These are phyloP conservation scores for Monochamus saltuarius DNA, from an alignment of 1,140 invertebrate species.

Conservation along the genomic window DNA sequence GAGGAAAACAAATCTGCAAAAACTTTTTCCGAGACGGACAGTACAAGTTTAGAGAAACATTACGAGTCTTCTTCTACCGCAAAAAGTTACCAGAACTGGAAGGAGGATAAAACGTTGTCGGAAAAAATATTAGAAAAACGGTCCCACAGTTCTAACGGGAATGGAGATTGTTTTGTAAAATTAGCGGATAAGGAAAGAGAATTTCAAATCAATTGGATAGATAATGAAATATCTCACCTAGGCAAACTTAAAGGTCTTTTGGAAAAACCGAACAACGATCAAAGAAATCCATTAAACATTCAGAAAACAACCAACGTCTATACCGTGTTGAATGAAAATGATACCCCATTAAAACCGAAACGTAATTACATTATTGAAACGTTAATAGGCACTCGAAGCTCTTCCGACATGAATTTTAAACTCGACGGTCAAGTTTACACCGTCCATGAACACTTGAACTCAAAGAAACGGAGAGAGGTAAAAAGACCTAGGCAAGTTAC, in stretches of 20 bases:
- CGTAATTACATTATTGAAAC: conserved; percentile 37
- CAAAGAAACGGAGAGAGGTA: neutral
- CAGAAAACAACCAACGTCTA: conserved; percentile 7
- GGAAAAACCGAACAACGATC: conserved; percentile 22
- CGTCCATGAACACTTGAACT: conserved; percentile 1
- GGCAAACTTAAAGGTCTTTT: conserved; percentile 40
- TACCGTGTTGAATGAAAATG: conserved; percentile 10
- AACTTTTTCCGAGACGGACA: neutral
- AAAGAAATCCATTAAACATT: neutral
- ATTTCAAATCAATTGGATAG: conserved; percentile 46
- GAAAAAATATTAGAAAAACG: conserved; percentile 35
- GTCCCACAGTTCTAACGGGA: conserved; percentile 14
- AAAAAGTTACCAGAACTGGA: conserved; percentile 36
- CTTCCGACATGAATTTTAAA: conserved; percentile 18
- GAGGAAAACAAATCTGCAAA: neutral
- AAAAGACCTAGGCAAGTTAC: conserved; percentile 6
- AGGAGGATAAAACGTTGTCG: conserved; percentile 36
- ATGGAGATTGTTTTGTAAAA: conserved; percentile 37
- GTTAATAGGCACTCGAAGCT: conserved; percentile 3
- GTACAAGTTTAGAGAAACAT: neutral
- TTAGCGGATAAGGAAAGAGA: conserved; percentile 44
- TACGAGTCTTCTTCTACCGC: neutral
- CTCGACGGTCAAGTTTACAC: conserved; percentile 25
- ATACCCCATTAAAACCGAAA: conserved; percentile 5
- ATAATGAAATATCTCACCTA: conserved; percentile 45